phyloP scores from a whole-genome alignment of 2,797 vertebrate species.

The Cheirogaleus major region DNA sequence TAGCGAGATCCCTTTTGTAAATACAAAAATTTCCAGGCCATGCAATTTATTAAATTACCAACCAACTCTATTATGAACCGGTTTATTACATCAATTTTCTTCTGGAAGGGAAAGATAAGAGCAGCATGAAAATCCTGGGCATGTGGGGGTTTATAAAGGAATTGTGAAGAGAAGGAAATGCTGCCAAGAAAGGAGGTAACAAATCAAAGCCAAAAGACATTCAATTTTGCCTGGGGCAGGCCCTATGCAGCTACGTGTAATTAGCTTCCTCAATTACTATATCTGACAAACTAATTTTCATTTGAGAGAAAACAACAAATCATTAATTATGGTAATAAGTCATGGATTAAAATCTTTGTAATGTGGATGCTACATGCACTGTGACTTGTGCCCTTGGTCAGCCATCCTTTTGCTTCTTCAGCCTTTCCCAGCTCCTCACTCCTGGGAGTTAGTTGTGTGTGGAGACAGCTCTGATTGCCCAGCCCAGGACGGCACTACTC shows the following conservation, averaged over 20 bases:
- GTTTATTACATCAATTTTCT: constrained; percentile 68
- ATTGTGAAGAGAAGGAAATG: constrained; percentile 1
- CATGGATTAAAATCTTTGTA: background rate
- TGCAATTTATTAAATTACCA: constrained; percentile 64
- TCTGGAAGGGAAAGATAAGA: constrained; percentile 72
- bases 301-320: constrained; percentile 74
- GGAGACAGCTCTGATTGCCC: background rate
- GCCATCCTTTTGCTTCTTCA: background rate
- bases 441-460: background rate
- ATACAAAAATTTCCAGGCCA: constrained; percentile 59
- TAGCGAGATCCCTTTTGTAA: constrained; percentile 59
- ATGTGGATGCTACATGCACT: background rate
- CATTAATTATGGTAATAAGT: constrained; percentile 66
- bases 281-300: constrained; percentile 80
- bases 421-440: background rate
- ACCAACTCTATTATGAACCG: constrained; percentile 55
- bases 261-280: constrained; percentile 72
- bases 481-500: background rate
- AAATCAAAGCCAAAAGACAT: constrained; percentile 73
- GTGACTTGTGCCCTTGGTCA: background rate
- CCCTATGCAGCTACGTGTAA: constrained; percentile 68
- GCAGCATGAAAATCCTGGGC: constrained; percentile 36
- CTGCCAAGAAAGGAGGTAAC: constrained; percentile 66
- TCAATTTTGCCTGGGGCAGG: constrained; percentile 62
- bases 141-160: background rate